These are phyloP conservation scores for Syncerus caffer DNA, from an alignment of 2,797 vertebrate species.

Conservation along the genomic window DNA sequence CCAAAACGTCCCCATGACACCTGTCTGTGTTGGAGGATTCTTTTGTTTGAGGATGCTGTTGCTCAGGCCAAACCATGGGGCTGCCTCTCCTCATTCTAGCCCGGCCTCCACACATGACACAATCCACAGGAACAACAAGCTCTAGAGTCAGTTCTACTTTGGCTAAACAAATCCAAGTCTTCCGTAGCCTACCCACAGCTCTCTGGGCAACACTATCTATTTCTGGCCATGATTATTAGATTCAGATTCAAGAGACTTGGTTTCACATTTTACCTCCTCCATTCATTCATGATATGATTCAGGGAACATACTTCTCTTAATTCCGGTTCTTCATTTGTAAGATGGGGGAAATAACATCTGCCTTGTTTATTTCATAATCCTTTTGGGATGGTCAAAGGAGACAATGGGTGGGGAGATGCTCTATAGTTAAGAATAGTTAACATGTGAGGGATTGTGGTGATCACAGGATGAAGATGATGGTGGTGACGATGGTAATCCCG, in stretches of 20 bases:
- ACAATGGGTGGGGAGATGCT: neutral
- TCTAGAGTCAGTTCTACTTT: neutral
- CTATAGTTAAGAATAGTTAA: neutral
- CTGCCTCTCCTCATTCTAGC: neutral
- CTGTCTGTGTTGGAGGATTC: neutral
- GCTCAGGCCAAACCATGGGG: neutral
- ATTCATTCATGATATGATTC: neutral
- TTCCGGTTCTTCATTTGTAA: neutral
- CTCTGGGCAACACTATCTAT: neutral
- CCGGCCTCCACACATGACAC: neutral
- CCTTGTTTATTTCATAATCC: neutral
- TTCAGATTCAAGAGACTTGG: neutral
- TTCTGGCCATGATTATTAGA: neutral
- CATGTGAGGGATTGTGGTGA: neutral
- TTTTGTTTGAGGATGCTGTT: neutral
- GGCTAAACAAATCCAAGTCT: neutral
- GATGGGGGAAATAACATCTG: neutral
- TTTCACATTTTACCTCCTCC: neutral
- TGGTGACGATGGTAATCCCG: neutral
- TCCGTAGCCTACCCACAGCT: neutral
- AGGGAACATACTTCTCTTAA: neutral
- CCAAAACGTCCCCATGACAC: neutral
- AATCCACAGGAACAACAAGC: neutral
- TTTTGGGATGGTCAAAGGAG: neutral
- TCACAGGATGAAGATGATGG: neutral